These are phyloP conservation scores for Sphenodon punctatus DNA, from an alignment of 2,797 vertebrate genomes.

Conservation along the genomic window DNA sequence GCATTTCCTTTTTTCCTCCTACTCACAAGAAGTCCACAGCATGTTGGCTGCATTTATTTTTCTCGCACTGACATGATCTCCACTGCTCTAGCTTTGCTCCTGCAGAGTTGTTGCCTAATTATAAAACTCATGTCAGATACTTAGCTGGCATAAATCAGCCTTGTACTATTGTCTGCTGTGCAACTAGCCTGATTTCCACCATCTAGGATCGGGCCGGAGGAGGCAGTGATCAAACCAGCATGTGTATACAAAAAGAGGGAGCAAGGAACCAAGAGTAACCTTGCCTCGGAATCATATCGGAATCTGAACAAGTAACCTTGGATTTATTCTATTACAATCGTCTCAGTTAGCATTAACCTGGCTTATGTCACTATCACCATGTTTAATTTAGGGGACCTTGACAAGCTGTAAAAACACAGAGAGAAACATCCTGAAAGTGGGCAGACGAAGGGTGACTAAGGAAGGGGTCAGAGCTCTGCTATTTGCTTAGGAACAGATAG, in stretches of 20 bases:
- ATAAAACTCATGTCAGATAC: neutral
- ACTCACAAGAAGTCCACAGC: neutral
- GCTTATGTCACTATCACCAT: slow-evolving; percentile 29
- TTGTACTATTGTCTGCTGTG: neutral
- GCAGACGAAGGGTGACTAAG: slow-evolving; percentile 51
- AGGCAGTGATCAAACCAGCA: neutral
- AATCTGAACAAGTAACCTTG: neutral
- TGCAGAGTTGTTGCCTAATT: neutral
- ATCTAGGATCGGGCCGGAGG: neutral
- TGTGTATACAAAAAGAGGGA: neutral
- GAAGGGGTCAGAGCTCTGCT: slow-evolving; percentile 50
- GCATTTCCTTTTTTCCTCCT: neutral
- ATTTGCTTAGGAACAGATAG: slow-evolving; percentile 68
- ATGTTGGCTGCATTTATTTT: neutral
- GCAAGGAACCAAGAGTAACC: neutral
- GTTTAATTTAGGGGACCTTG: slow-evolving; percentile 51
- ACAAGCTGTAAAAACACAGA: slow-evolving; percentile 60
- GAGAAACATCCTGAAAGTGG: slow-evolving; percentile 41
- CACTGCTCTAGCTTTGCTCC: neutral
- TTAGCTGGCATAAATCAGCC: neutral
- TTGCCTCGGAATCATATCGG: neutral
- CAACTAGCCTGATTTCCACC: neutral
- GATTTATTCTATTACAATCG: slow-evolving; percentile 19
- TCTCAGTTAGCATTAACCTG: neutral
- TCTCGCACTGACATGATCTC: neutral